Evolutionary conservation across 2,888 invertebrate species (phyloP), one percentile per base, ranked within the genome.

Genomic region (Agrotis puta): DNA sequence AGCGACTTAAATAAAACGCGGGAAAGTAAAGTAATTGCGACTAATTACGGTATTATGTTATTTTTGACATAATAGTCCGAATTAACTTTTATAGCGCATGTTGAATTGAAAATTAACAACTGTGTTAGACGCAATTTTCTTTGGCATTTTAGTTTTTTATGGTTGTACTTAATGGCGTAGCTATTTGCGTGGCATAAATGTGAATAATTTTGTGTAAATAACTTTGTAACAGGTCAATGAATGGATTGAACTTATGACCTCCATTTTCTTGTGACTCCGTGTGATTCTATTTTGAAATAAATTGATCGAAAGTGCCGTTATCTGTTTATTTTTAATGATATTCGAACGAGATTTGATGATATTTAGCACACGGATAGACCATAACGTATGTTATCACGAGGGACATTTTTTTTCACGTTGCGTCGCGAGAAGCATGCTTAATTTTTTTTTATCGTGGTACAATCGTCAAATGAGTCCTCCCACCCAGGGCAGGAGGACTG

Each of bases 61-160:
- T 58, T 77, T 81, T 76, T 81, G 74, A 78, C 71, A 73, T 78
- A 77, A 80, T 82, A 66, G 56, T 70, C 11, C 43, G 43, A 6
- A 27, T 13, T 56, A 27, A 61, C 16, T 56, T 77, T 66, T 64
- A 65, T 65, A 75, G 59, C 74, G 75, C 65, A 82, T 59, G 71
- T 70, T 63, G 65, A 63, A 74, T 74, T 80, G 64, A 74, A 81
- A 81, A 81, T 74, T 70, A 64, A 65, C 74, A 61, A 63, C 62
- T 53, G 45, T 51, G 56, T 77, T 67, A 56, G 48, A 14, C n/a
- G 58, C 27, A 61, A 77, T 73, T 81, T 81, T 68, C 68, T 57
- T 48, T 53, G 48, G 56, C 33, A 20, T 62, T 79, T 39, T 7
- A 57, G 22, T 63, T 64, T 74, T 67, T 77, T 74, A 54, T 59